A percentile compares a stretch with the other conserved stretches of the same genome.
Conservation (phyloP, 1,140 invertebrate genomes). For the Drosophila kikkawai region DNA sequence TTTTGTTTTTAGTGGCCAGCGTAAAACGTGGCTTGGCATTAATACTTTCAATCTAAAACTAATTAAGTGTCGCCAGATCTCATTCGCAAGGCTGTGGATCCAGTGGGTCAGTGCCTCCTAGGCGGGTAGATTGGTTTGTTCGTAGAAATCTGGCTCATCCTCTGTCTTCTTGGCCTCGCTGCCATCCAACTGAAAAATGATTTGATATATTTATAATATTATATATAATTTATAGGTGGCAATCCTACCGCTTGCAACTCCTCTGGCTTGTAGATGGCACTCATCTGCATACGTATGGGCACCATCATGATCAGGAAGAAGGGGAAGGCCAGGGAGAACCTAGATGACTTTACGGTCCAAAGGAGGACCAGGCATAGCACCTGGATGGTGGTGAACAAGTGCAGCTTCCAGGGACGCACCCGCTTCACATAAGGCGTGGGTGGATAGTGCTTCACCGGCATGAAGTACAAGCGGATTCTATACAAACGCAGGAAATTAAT, state of each 20-base stretch:
- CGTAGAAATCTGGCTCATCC: slow-evolving; percentile 97
- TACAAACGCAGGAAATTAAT: background rate
- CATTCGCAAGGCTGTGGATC: slow-evolving; percentile 1
- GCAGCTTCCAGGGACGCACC: slow-evolving; percentile 95
- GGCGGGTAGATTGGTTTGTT: slow-evolving; percentile 92
- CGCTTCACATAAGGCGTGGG: slow-evolving; percentile 91
- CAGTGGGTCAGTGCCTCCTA: slow-evolving; percentile 65
- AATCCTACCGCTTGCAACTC: slow-evolving; percentile 92
- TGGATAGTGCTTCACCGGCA: slow-evolving; percentile 97
- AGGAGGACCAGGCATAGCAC: slow-evolving; percentile 91
- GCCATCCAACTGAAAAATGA: slow-evolving; percentile 89
- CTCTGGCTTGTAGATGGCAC: slow-evolving; percentile 90
- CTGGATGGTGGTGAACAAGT: slow-evolving; percentile 95
- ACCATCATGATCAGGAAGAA: slow-evolving; percentile 97
- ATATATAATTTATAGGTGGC: background rate
- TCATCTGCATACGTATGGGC: slow-evolving; percentile 92
- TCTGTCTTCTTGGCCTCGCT: slow-evolving; percentile 92
- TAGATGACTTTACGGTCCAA: slow-evolving; percentile 95
- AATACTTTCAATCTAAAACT: slow-evolving; percentile 75
- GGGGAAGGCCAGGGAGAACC: slow-evolving; percentile 94
- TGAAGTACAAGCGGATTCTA: slow-evolving; percentile 93
- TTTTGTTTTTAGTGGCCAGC: slow-evolving; percentile 21
- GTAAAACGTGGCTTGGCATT: slow-evolving; percentile 59
- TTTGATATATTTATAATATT: background rate
- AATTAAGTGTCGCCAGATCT: slow-evolving; percentile 36